A percentile compares a stretch with the other conserved stretches of the same genome.
Conservation (phyloP, 2,113 vertebrate species). For the Smithornis capensis region DNA sequence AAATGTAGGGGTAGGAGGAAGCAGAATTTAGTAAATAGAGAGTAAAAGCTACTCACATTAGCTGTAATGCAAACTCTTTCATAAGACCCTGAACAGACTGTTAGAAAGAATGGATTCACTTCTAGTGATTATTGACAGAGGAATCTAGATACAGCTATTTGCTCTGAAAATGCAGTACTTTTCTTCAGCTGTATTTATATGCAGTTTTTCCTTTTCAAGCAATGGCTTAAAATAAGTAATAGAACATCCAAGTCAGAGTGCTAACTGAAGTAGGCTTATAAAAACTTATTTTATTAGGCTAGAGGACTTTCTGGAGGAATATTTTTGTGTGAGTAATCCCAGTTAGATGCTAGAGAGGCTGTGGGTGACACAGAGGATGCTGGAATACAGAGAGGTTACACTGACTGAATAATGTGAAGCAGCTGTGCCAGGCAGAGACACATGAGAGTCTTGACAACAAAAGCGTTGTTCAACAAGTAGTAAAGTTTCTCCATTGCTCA, state of each 20-base stretch:
- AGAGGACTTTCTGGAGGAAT: not conserved
- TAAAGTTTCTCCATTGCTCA: not conserved
- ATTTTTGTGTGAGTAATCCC: not conserved
- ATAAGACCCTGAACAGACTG: not conserved
- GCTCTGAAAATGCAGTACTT: not conserved
- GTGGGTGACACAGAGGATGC: not conserved
- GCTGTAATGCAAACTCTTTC: not conserved
- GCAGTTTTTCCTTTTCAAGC: not conserved
- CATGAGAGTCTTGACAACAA: slow-evolving; percentile 33
- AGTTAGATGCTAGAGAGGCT: not conserved
- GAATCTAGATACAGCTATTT: not conserved
- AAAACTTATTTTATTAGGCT: not conserved
- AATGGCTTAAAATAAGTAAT: not conserved
- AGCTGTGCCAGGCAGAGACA: slow-evolving; percentile 71
- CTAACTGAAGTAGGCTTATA: not conserved
- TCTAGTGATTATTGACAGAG: not conserved
- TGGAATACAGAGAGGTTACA: not conserved
- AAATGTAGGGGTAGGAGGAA: not conserved
- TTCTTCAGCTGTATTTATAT: not conserved
- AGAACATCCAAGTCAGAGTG: not conserved
- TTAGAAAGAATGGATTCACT: not conserved
- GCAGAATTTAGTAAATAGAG: not conserved
- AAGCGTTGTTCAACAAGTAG: slow-evolving; percentile 64
- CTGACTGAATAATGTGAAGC: not conserved
- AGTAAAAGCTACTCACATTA: not conserved